Conservation (phyloP, 37 sponge, comb jelly and placozoan genomes). For the Diacarnus erythraeanus region DNA sequence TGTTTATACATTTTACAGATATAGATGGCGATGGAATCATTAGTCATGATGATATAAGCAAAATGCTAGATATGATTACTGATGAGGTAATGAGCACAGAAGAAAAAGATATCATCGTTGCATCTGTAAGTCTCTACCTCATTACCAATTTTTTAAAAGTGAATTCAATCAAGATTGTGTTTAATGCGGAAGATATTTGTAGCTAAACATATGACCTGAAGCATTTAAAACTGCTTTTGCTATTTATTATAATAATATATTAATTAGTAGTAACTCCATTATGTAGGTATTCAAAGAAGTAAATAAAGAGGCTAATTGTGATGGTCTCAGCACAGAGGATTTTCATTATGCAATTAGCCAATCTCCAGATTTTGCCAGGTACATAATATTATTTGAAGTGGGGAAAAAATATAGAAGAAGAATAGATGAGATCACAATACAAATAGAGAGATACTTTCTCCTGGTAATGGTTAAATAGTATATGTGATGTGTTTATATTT, state of each 20-base stretch:
- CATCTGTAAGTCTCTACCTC: constrained; percentile 22
- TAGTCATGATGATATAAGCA: constrained; percentile 49
- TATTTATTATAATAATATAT: no score
- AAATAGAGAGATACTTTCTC: no score
- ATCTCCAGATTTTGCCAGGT: constrained; percentile 75
- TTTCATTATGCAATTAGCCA: constrained; percentile 64
- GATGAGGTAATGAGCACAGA: constrained; percentile 15
- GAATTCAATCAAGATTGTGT: no score
- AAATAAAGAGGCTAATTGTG: constrained; percentile 48
- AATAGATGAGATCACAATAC: not conserved
- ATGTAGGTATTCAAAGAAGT: constrained; percentile 56
- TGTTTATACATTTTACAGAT: constrained; percentile 20
- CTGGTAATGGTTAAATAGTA: no score
- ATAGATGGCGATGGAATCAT: constrained; percentile 71
- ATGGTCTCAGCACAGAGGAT: constrained; percentile 68
- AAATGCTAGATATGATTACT: constrained; percentile 51
- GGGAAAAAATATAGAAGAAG: not conserved
- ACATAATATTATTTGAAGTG: no score
- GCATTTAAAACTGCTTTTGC: no score
- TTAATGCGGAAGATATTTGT: not conserved
- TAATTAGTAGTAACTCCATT: not conserved
- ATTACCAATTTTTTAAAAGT: not conserved
- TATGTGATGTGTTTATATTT: no score
- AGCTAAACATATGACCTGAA: no score
- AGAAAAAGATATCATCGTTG: constrained; percentile 27